A percentile compares a stretch with the other conserved stretches of the same genome.
phyloP scores from a whole-genome alignment of 2,113 vertebrate species.

The Lepisosteus osseus region DNA sequence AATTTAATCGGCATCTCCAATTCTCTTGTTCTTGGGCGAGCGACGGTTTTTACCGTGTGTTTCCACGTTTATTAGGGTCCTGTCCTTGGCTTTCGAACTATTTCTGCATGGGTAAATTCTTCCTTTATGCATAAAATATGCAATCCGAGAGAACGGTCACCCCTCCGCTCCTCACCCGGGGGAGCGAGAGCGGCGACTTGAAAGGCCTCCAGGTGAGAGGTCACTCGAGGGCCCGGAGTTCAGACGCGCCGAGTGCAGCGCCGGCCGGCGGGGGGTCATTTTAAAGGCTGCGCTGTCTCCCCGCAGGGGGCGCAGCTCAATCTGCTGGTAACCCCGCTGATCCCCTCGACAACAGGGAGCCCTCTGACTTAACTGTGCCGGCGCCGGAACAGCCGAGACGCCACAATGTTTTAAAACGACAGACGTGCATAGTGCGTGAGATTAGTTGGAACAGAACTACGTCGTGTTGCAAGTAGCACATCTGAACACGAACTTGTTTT shows the following conservation, averaged over 20 bases:
- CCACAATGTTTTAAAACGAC: background rate
- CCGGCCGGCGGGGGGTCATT: conserved; percentile 49
- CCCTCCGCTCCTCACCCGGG: conserved; percentile 60
- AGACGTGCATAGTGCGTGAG: no score
- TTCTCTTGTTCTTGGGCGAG: no score
- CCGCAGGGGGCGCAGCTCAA: conserved; percentile 52
- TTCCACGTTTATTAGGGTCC: no score
- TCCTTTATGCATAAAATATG: no score
- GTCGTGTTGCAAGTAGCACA: no score
- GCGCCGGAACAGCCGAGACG: conserved; percentile 59
- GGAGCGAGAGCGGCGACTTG: conserved; percentile 36
- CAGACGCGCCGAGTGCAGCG: conserved; percentile 55
- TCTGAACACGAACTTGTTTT: no score
- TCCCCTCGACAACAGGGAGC: conserved; percentile 55
- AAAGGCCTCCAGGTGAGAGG: conserved; percentile 55
- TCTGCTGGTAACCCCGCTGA: conserved; percentile 62
- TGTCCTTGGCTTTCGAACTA: no score
- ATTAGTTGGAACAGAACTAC: no score
- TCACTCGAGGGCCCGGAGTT: conserved; percentile 51
- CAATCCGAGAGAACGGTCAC: conserved; percentile 43
- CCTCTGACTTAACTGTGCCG: conserved; percentile 75
- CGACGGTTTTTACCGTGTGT: no score
- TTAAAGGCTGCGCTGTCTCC: conserved; percentile 69
- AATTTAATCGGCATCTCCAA: no score
- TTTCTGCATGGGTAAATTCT: no score